Base-by-base conservation (phyloP, 2,888 invertebrate species). In the Desoria tigrina region DNA sequence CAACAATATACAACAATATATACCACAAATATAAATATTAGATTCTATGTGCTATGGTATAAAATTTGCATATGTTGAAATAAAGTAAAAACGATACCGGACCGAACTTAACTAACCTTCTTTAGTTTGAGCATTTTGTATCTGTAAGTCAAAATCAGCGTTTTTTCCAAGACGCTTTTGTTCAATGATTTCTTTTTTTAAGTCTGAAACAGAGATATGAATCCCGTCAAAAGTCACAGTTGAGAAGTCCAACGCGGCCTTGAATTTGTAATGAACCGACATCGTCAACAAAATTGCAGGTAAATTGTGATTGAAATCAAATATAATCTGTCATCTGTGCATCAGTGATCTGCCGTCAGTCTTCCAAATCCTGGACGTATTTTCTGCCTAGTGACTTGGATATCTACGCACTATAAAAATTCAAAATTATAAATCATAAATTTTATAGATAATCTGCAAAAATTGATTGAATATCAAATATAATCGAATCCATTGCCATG, bases 181-280 rank as follows among this genome's bases (percentile, higher is more conserved):
- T 78, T 93, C 90, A 69, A 95, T 87, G 77, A 99, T 97, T 61
- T 92, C 88, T 78, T 93, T 90, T 82, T 98, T 99, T 73, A 99
- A 84, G 80, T 99, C 98, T 54, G 88, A 89, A 75, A 97, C 91
- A 51, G 95, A 93, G 79, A 99, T 96, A 81, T 95, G 92, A 66
- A 98, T 85, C 66, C 97, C 98, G 86, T 97, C 96, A 81, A 97
- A 96, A 42, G 94, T 93, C 71, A 99, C 89, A 9, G 96, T 96
- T 80, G 97, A 95, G 83, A 90, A 95, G 81, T 96, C 94, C 79
- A 94, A 84, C 69, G 94, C 91, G 79, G 95, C 94, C 84, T 97
- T 97, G 81, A 99, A 98, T 82, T 98, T 98, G 83, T 97, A 99
- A 82, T 98, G 97, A 75, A 99, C 94, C 79, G 95, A 96, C 90